Base-by-base conservation (phyloP, 2,888 invertebrate genomes). In the Cataglyphis rosenhaueri region DNA sequence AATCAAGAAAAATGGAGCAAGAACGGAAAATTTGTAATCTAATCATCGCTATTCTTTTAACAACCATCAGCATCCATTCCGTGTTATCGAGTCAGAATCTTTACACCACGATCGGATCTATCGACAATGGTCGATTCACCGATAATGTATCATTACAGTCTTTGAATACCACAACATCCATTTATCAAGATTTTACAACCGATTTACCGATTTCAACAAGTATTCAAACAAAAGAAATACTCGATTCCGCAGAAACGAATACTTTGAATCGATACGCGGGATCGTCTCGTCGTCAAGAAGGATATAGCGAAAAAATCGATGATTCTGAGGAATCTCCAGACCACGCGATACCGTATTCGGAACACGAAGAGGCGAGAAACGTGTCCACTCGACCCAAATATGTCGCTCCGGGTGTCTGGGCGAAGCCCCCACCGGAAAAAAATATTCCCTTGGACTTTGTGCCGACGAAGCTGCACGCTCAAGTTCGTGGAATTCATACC, bases 401-500 rank as follows among this genome's bases (percentile, higher is more conserved):
- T 82, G 89, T 88, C 0, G 92, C 88, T 2, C 93, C 94, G 0
- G 94, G 94, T 0, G 84, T 87, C 15, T 93, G 94, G 93, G 94
- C 94, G 0, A 94, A 92, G 21, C 94, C 94, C 0, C 82, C 92
- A 1, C 89, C 90, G 0, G 90, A 92, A 0, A 91, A 89, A 29
- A 86, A 92, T 2, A 81, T 91, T 6, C 62, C 88, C 0, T 71
- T 92, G 0, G 95, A 96, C 48, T 97, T 97, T 91, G 95, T 96
- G 10, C 97, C 97, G 0, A 95, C 95, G 0, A 96, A 96, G 93
- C 94, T 96, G 85, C 96, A 97, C 90, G 96, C 97, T 0, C 97
- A 97, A 94, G 97, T 97, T 0, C 95, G 97, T 81, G 96, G 96
- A 91, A 96, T 95, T 15, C 96, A 97, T 92, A 95, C 96, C 0